phyloP scores from a whole-genome alignment of 2,797 vertebrate genomes.

The Cyclopterus lumpus region DNA sequence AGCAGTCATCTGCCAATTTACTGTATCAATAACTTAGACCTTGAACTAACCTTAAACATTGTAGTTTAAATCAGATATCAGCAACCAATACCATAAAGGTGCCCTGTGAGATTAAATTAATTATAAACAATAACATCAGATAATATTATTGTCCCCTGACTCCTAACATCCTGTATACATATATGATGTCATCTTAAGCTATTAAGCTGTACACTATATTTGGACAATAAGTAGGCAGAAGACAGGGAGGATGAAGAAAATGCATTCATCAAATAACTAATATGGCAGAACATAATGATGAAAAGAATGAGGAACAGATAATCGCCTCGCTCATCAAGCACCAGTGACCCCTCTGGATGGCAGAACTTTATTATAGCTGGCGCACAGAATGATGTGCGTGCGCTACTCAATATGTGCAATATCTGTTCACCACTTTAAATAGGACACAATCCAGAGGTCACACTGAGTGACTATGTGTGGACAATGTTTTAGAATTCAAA shows the following conservation, averaged over 20 bases:
- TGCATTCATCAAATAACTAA: slow-evolving; percentile 61
- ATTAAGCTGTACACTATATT: slow-evolving; percentile 16
- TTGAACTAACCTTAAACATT: too few relatives aligned
- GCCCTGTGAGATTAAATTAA: not conserved
- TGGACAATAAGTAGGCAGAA: slow-evolving; percentile 28
- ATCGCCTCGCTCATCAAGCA: slow-evolving; percentile 67
- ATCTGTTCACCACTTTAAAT: not conserved
- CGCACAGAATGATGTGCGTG: slow-evolving; percentile 34
- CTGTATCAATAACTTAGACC: too few relatives aligned
- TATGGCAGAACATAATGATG: slow-evolving; percentile 57
- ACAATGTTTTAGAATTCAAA: not conserved
- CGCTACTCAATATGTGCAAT: slow-evolving; percentile 11
- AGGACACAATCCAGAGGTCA: not conserved
- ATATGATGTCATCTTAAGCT: not conserved
- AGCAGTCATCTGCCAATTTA: too few relatives aligned
- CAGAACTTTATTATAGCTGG: slow-evolving; percentile 58
- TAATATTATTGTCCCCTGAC: slow-evolving; percentile 8
- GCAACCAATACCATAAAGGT: too few relatives aligned
- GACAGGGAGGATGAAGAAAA: slow-evolving; percentile 33
- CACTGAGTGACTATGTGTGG: not conserved
- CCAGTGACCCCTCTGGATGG: slow-evolving; percentile 62
- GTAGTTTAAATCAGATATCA: too few relatives aligned
- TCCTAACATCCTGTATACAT: slow-evolving; percentile 32
- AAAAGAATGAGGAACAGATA: slow-evolving; percentile 57
- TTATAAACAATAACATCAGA: not conserved